Conservation (phyloP, 2,113 vertebrate genomes). For the Acrocephalus arundinaceus region DNA sequence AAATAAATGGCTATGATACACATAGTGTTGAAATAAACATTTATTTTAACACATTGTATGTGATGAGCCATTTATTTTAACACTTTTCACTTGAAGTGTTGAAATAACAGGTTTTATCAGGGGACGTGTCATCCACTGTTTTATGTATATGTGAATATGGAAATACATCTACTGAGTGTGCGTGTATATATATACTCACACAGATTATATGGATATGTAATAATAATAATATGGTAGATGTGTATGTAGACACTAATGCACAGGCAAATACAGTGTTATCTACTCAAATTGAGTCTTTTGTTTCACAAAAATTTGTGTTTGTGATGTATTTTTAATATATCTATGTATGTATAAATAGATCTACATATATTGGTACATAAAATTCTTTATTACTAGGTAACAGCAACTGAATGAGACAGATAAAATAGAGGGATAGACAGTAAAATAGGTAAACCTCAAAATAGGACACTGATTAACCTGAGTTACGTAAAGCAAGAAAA, state of each 20-base stretch:
- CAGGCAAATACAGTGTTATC: neutral
- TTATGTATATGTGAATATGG: conserved; percentile 78
- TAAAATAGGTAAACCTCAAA: neutral
- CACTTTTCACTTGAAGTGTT: conserved; percentile 78
- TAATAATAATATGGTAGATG: conserved; percentile 7
- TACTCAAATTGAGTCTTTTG: neutral
- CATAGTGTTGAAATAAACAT: conserved; percentile 77
- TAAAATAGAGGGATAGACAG: neutral
- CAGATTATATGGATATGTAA: conserved; percentile 10
- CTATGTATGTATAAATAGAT: neutral
- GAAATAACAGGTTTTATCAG: conserved; percentile 80
- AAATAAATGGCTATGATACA: conserved; percentile 78
- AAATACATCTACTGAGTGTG: conserved; percentile 69
- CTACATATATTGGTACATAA: neutral
- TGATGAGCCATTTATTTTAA: conserved; percentile 81
- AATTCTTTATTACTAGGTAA: neutral
- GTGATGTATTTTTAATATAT: neutral
- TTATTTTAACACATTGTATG: conserved; percentile 80
- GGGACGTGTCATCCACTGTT: conserved; percentile 75
- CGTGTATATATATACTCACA: neutral
- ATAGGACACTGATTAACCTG: neutral
- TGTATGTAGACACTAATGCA: neutral
- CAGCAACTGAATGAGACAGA: neutral
- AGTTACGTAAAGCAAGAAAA: neutral
- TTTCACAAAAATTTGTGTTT: neutral